Evolutionary conservation across 2,113 vertebrate genomes (phyloP).

Genomic region (Caranx melampygus): DNA sequence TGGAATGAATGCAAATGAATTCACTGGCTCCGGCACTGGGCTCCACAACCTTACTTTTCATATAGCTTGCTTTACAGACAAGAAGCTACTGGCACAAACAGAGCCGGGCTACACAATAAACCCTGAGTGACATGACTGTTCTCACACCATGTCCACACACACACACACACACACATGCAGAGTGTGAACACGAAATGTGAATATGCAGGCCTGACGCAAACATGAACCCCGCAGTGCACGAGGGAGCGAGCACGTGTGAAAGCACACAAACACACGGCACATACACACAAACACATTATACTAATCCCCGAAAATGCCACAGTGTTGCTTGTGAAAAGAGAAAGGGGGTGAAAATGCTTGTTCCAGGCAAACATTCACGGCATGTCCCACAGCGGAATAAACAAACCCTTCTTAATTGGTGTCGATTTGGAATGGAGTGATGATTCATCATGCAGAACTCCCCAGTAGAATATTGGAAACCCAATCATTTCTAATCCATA

Average conservation of each 20-base stretch:
- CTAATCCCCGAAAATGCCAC: conserved; percentile 76
- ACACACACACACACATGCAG: neutral
- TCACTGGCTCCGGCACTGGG: conserved; percentile 74
- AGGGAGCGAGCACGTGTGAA: conserved; percentile 1
- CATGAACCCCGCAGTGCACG: conserved; percentile 28
- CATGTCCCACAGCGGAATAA: conserved; percentile 75
- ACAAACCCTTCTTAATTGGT: conserved; percentile 82
- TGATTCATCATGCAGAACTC: conserved; percentile 83
- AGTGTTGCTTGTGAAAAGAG: conserved; percentile 63
- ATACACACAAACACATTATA: conserved; percentile 29
- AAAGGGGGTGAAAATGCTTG: conserved; percentile 59
- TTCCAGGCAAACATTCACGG: conserved; percentile 65
- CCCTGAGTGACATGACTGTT: conserved; percentile 64
- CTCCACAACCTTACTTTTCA: conserved; percentile 77
- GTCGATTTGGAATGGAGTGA: conserved; percentile 80
- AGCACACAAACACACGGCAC: conserved; percentile 14
- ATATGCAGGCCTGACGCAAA: conserved; percentile 54
- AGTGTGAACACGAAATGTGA: conserved; percentile 48
- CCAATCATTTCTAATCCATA: conserved; percentile 83
- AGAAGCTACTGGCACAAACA: conserved; percentile 74
- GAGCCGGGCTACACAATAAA: conserved; percentile 59
- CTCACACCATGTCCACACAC: conserved; percentile 34
- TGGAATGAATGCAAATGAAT: conserved; percentile 86
- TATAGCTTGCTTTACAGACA: conserved; percentile 76
- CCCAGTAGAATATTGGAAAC: conserved; percentile 80